A percentile compares a stretch with the other conserved stretches of the same genome.
These are phyloP conservation scores for Etheostoma perlongum DNA, from an alignment of 2,797 vertebrate species.

Conservation along the genomic window DNA sequence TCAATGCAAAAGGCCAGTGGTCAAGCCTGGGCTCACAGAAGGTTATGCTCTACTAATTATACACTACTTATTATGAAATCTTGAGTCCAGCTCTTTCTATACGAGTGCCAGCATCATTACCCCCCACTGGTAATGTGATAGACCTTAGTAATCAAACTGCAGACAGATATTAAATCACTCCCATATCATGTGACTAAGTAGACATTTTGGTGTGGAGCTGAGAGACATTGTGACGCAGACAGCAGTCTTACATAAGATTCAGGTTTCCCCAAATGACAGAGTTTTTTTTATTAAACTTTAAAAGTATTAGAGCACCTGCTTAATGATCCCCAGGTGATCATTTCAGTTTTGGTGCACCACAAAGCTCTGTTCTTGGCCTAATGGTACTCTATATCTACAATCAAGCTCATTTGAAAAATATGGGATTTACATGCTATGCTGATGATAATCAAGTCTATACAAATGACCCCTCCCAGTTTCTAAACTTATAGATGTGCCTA, in stretches of 20 bases:
- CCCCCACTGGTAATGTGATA: conserved; percentile 49
- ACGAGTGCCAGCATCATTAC: not conserved
- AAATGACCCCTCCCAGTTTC: not conserved
- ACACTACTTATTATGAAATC: not conserved
- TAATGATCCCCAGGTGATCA: not conserved
- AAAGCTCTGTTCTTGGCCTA: not conserved
- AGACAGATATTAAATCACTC: conserved; percentile 54
- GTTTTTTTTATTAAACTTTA: no score
- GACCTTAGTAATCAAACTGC: conserved; percentile 33
- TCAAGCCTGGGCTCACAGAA: not conserved
- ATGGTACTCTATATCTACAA: not conserved
- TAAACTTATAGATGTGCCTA: not conserved
- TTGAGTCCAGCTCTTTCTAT: not conserved
- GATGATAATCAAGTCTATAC: not conserved
- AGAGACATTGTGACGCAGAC: conserved; percentile 28
- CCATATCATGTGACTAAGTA: conserved; percentile 55
- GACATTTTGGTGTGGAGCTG: conserved; percentile 15
- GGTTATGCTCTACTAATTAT: not conserved
- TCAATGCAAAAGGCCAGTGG: not conserved
- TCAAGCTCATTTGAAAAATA: no score
- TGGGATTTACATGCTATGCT: no score
- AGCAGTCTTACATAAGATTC: not conserved
- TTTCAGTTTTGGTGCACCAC: not conserved
- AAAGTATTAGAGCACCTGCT: no score
- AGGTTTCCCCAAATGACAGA: conserved; percentile 24